Base-by-base conservation (phyloP, 1,140 invertebrate genomes). In the Anthonomus grandis region DNA sequence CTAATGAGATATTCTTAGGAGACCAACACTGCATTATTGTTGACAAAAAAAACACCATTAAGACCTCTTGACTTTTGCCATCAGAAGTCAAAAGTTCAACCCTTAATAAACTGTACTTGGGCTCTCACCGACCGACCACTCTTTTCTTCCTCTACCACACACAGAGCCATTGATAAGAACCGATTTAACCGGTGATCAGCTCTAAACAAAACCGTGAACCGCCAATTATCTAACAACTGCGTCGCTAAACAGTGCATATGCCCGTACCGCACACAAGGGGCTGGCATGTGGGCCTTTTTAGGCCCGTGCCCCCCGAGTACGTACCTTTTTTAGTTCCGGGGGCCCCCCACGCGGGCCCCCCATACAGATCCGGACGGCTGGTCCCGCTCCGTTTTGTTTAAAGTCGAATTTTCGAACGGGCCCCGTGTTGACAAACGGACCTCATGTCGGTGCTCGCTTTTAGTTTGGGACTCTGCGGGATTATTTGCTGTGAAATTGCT, bases 391-490 rank as follows among this genome's bases (percentile, higher is more conserved):
- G 52, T 60, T 60, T 60, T 63, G 62, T 63, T 57, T 63, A 60
- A 63, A 63, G 48, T 60, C 58, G 51, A 56, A 63, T 60, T 38
- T 57, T 52, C 45, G 44, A 42, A 25, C 48, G 27, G n/a, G 47
- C 53, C 58, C 51, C 44, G 37, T 57, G 62, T 57, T 57, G 62
- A 63, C 62, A 60, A 63, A 60, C 59, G 62, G 62, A 60, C 62
- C 18, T 57, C 62, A 59, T 52, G 60, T 23, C 31, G 57, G 39
- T 27, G 23, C 39, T 39, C 27, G 34, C 38, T 57, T 51, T 50
- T 47, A 48, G 47, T 42, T 21, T 31, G 52, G 3, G 8, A n/a
- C 44, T 4, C 57, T 44, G 37, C 57, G 52, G 47, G 49, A 44
- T 60, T 56, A 56, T 56, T 60, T 60, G 53, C 52, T 53, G 53